phyloP scores from a whole-genome alignment of 2,113 vertebrate species.

The human (Homo sapiens) region DNA sequence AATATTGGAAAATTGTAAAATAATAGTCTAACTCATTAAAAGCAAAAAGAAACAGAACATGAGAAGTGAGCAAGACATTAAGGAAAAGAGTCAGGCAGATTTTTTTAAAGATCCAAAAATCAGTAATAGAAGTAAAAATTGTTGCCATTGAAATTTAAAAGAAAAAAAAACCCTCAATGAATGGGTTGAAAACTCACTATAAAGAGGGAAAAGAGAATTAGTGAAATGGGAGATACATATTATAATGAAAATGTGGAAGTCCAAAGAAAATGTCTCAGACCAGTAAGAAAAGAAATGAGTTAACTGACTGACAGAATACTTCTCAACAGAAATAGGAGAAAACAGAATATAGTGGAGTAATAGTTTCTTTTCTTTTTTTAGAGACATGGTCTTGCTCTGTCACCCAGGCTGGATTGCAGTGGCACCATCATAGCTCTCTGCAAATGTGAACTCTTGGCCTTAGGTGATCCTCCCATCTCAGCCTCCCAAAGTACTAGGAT shows the following conservation, averaged over 20 bases:
- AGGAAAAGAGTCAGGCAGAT: not conserved
- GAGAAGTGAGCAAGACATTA: not conserved
- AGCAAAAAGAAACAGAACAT: not conserved
- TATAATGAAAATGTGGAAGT: not conserved
- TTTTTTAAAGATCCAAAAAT: not conserved
- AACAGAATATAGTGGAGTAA: not conserved
- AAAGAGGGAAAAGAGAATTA: not conserved
- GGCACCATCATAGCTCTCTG: too few relatives aligned
- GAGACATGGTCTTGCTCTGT: too few relatives aligned
- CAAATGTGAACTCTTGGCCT: too few relatives aligned
- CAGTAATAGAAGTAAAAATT: not conserved
- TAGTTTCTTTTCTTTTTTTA: too few relatives aligned
- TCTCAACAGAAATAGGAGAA: constrained; percentile 3
- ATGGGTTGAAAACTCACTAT: not conserved
- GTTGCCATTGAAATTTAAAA: not conserved
- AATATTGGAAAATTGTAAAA: not conserved
- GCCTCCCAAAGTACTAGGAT: too few relatives aligned
- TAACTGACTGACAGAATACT: not conserved
- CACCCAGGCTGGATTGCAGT: too few relatives aligned
- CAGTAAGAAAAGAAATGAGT: not conserved
- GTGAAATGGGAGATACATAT: not conserved
- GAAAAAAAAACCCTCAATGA: not conserved
- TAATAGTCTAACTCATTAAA: not conserved
- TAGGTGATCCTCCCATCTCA: too few relatives aligned
- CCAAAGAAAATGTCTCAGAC: not conserved